phyloP scores from a whole-genome alignment of 1,140 invertebrate genomes.

The Drosophila leontia region DNA sequence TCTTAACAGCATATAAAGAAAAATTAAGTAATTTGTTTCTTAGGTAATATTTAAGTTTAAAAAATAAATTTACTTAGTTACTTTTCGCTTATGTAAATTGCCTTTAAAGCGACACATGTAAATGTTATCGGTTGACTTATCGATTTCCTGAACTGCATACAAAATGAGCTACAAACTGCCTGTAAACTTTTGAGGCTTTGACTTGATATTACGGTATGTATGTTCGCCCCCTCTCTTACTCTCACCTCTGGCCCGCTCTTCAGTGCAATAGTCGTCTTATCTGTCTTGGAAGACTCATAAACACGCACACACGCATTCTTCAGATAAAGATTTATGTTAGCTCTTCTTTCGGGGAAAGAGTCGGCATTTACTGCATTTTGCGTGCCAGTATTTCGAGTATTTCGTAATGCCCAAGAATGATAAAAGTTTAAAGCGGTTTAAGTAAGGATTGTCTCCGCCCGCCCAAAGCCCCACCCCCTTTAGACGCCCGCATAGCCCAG shows the following conservation, averaged over 20 bases:
- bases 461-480: not conserved
- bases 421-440: slow-evolving; percentile 62
- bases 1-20: no score
- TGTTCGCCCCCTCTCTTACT: slow-evolving; percentile 19
- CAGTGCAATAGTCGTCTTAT: slow-evolving; percentile 46
- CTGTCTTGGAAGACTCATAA: slow-evolving; percentile 41
- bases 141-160: slow-evolving; percentile 50
- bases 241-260: not conserved
- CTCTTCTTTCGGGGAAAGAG: slow-evolving; percentile 33
- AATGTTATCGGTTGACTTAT: slow-evolving; percentile 38
- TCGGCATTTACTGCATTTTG: slow-evolving; percentile 25
- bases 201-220: slow-evolving; percentile 43
- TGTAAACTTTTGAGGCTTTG: slow-evolving; percentile 28
- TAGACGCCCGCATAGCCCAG: slow-evolving; percentile 10
- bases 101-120: slow-evolving; percentile 2
- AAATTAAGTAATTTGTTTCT: no score
- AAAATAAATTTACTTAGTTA: not conserved
- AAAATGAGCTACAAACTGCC: slow-evolving; percentile 38
- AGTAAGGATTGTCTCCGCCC: slow-evolving; percentile 27
- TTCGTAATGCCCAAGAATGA: slow-evolving; percentile 60
- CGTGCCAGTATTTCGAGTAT: slow-evolving; percentile 35
- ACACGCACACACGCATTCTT: slow-evolving; percentile 56
- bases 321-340: slow-evolving; percentile 77
- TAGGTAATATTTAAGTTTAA: not conserved
- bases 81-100: not conserved